phyloP scores from a whole-genome alignment of 2,113 vertebrate genomes.

The Heterotis niloticus region DNA sequence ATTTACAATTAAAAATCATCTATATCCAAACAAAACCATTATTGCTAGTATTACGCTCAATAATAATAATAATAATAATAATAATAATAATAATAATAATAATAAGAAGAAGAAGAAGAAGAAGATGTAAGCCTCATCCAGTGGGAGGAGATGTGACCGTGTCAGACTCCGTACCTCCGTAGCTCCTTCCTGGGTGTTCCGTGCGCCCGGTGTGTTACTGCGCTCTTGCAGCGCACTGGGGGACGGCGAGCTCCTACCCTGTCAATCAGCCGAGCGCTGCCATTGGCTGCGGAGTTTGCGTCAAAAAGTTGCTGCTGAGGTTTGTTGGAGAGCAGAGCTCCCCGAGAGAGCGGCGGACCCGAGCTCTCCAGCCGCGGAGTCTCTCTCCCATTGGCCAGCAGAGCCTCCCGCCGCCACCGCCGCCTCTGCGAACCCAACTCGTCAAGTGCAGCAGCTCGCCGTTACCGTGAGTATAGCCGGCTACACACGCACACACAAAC shows the following conservation, averaged over 20 bases:
- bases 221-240: constrained; percentile 69
- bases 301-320: constrained; percentile 96
- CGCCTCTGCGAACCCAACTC: constrained; percentile 68
- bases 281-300: constrained; percentile 96
- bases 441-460: constrained; percentile 48
- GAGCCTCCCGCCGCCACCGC: not conserved
- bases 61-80: too few relatives aligned
- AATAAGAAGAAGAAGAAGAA: too few relatives aligned
- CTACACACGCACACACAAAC: too few relatives aligned
- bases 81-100: too few relatives aligned
- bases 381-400: constrained; percentile 67
- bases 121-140: too few relatives aligned
- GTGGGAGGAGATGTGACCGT: constrained; percentile 15
- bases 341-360: constrained; percentile 80
- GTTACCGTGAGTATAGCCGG: too few relatives aligned
- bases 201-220: constrained; percentile 52
- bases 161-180: constrained; percentile 9
- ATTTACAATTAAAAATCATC: too few relatives aligned
- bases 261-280: constrained; percentile 84
- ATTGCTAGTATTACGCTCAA: too few relatives aligned
- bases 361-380: constrained; percentile 67
- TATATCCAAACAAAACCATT: too few relatives aligned
- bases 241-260: constrained; percentile 65
- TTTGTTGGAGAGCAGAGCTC: constrained; percentile 88
- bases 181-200: not conserved